phyloP scores from a whole-genome alignment of 2,797 vertebrate species.

The Mastacembelus armatus region DNA sequence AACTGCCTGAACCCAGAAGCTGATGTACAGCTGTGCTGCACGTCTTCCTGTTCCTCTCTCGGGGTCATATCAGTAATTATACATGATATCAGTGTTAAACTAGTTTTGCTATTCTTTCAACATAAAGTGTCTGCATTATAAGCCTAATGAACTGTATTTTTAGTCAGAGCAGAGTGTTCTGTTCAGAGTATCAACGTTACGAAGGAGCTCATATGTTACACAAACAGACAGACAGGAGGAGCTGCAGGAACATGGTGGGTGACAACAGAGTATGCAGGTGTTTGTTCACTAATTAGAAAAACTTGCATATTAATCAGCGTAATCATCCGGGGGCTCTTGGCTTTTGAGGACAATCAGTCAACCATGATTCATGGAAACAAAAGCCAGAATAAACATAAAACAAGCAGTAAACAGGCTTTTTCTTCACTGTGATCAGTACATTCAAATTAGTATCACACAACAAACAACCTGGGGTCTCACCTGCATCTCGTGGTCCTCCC shows the following conservation, averaged over 20 bases:
- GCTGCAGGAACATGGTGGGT: not conserved
- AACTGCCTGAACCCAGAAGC: too few relatives aligned
- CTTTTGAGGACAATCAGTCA: not conserved
- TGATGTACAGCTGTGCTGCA: too few relatives aligned
- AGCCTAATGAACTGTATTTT: not conserved
- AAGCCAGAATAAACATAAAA: not conserved
- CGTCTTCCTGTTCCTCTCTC: too few relatives aligned
- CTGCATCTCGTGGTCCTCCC: slow-evolving; percentile 94
- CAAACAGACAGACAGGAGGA: not conserved
- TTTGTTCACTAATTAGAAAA: not conserved
- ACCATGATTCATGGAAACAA: not conserved
- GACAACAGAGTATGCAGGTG: not conserved
- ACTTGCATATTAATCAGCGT: not conserved
- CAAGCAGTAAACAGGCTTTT: not conserved
- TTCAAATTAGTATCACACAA: too few relatives aligned
- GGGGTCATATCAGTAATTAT: too few relatives aligned
- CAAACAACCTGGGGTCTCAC: slow-evolving; percentile 78
- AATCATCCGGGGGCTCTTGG: not conserved
- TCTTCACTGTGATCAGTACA: not conserved
- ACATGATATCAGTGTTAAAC: too few relatives aligned
- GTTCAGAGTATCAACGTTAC: not conserved
- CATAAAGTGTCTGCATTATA: not conserved
- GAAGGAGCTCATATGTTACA: not conserved
- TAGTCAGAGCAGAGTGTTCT: too few relatives aligned
- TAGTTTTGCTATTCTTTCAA: not conserved